Conservation (phyloP, 1,140 invertebrate species). For the Rhagoletis pomonella region DNA sequence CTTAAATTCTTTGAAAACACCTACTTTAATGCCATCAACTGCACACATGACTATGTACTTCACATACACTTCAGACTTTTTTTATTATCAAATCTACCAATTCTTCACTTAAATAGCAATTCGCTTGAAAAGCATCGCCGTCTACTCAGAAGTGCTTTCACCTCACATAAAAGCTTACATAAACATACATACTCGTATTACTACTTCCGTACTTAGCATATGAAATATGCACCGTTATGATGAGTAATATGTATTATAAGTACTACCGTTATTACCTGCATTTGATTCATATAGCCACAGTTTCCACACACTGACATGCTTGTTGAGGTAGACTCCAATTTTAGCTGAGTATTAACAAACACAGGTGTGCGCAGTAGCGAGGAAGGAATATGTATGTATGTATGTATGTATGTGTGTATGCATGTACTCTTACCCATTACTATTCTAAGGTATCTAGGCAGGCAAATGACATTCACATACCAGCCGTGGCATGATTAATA, state of each 20-base stretch:
- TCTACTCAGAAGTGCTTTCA: not conserved
- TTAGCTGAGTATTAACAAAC: too few species aligned
- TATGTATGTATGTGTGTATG: not conserved
- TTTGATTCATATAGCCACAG: not conserved
- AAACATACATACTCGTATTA: not conserved
- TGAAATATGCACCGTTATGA: not conserved
- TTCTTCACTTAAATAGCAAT: too few species aligned
- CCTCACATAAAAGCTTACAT: not conserved
- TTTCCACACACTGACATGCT: not conserved
- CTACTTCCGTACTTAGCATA: not conserved
- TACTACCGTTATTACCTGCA: conserved; percentile 10
- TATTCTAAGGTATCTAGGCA: not conserved
- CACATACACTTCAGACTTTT: too few species aligned
- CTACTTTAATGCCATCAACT: too few species aligned
- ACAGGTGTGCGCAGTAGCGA: too few species aligned
- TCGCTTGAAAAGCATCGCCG: not conserved
- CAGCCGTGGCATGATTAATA: not conserved
- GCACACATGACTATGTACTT: too few species aligned
- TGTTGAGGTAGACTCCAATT: too few species aligned
- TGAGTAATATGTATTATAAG: conserved; percentile 10
- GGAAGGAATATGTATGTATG: not conserved
- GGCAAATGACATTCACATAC: not conserved
- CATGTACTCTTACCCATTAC: too few species aligned
- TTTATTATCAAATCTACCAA: too few species aligned
- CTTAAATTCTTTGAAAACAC: too few species aligned